phyloP scores from a whole-genome alignment of 2,113 vertebrate species.

The Egretta garzetta region DNA sequence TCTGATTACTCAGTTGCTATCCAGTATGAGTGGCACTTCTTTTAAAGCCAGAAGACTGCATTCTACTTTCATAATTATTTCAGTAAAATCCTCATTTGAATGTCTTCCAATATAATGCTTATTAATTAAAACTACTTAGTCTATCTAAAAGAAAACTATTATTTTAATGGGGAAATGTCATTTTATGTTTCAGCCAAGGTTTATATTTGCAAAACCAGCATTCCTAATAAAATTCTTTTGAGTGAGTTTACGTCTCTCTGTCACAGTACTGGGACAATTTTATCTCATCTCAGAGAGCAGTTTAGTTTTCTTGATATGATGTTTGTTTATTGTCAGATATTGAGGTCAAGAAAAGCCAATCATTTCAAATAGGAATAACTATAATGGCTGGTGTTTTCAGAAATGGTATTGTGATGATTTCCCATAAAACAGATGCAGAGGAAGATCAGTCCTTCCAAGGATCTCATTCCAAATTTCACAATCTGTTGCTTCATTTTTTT shows the following conservation, averaged over 20 bases:
- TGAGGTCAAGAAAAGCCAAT: neutral
- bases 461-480: neutral
- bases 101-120: neutral
- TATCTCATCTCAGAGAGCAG: neutral
- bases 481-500: neutral
- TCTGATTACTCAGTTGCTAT: neutral
- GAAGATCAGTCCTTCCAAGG: neutral
- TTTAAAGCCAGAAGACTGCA: neutral
- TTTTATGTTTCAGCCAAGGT: neutral
- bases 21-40: neutral
- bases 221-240: neutral
- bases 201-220: neutral
- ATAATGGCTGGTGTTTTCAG: neutral
- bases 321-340: neutral
- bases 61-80: neutral
- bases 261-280: neutral
- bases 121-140: neutral
- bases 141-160: neutral
- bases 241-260: neutral
- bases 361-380: neutral
- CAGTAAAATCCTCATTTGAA: neutral
- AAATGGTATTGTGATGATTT: neutral
- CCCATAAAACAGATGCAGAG: neutral
- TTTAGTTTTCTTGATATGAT: neutral
- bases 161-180: neutral